Percentiles rank a stretch among this genome's conserved stretches.
Conservation (phyloP, 2,888 invertebrate species). For the Eupithecia tripunctaria region DNA sequence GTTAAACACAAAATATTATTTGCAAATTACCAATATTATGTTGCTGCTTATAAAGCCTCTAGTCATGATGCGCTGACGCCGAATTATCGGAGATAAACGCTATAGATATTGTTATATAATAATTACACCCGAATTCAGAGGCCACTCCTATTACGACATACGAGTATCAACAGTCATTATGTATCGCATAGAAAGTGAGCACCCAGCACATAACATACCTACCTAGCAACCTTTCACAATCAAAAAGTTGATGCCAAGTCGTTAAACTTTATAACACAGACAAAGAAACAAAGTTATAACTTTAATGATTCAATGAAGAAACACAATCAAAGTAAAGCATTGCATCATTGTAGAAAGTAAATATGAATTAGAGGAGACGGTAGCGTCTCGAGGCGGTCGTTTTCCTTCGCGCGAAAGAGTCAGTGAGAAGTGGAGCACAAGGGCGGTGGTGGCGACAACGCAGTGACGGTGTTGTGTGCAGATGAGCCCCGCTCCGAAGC, state of each 20-base stretch:
- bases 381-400: constrained; percentile 40
- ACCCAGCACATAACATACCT: constrained; percentile 44
- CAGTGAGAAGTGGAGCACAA: constrained; percentile 82
- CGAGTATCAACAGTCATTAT: constrained; percentile 41
- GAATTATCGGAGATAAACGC: constrained; percentile 30
- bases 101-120: background rate
- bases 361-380: constrained; percentile 34
- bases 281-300: constrained; percentile 12
- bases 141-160: constrained; percentile 45
- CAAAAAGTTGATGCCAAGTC: constrained; percentile 41
- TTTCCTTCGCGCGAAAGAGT: constrained; percentile 70
- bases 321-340: constrained; percentile 19
- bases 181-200: constrained; percentile 49
- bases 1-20: constrained; percentile 67
- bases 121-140: constrained; percentile 33
- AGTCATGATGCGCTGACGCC: constrained; percentile 70
- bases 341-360: constrained; percentile 42
- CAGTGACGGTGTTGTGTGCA: constrained; percentile 82
- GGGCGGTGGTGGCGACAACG: constrained; percentile 73
- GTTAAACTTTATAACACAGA: constrained; percentile 44
- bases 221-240: constrained; percentile 26
- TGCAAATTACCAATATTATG: constrained; percentile 72
- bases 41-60: constrained; percentile 80
- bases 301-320: constrained; percentile 16
- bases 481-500: constrained; percentile 82